phyloP scores from a whole-genome alignment of 2,113 vertebrate genomes.

The Cephalopterus ornatus region DNA sequence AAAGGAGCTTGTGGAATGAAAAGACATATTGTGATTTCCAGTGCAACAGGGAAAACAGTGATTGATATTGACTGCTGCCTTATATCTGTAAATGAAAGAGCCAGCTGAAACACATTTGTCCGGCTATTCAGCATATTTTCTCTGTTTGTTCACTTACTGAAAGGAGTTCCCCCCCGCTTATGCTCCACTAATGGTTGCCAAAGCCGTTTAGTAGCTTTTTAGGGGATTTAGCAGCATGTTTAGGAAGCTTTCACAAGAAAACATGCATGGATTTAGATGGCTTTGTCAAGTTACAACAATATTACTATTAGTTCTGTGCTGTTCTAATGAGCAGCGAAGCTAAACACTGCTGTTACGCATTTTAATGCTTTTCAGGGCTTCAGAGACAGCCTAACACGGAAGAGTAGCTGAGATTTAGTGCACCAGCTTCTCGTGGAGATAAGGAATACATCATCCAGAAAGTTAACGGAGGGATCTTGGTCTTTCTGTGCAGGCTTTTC shows the following conservation, averaged over 20 bases:
- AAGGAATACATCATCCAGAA: not conserved
- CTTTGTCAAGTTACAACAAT: constrained; percentile 75
- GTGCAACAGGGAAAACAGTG: constrained; percentile 76
- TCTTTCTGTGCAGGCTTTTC: not conserved
- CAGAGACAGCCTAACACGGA: not conserved
- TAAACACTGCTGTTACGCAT: constrained; percentile 58
- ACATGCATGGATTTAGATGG: constrained; percentile 70
- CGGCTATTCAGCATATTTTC: constrained; percentile 76
- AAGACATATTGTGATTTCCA: constrained; percentile 75
- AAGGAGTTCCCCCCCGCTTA: constrained; percentile 68
- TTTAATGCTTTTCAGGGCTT: constrained; percentile 49
- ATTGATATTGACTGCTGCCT: constrained; percentile 72
- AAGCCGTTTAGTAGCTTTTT: constrained; percentile 74
- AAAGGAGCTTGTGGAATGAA: constrained; percentile 72
- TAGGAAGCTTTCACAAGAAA: constrained; percentile 74
- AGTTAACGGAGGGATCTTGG: not conserved
- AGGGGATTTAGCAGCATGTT: constrained; percentile 76
- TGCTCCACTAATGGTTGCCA: constrained; percentile 71
- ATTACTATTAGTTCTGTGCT: constrained; percentile 71
- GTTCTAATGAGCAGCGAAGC: constrained; percentile 66
- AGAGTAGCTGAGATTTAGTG: not conserved
- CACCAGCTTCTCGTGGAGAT: not conserved
- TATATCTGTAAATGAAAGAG: constrained; percentile 72
- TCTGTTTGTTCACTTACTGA: constrained; percentile 77
- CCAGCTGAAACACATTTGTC: constrained; percentile 76